Base-by-base conservation (phyloP, 2,113 vertebrate species). In the Ariopsis seemanni region DNA sequence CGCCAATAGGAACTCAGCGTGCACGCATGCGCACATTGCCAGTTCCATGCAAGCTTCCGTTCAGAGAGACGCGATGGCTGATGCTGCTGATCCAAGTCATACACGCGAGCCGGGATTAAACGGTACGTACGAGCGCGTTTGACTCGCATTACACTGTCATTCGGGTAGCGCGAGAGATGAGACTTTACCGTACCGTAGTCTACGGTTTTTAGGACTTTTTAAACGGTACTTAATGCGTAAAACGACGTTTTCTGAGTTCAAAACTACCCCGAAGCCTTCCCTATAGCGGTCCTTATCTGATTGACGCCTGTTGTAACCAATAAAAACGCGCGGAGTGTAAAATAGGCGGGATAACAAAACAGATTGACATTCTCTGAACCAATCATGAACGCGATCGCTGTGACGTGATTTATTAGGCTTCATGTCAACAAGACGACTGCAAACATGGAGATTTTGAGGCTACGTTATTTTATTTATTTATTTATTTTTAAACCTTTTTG, bases 61-160 rank as follows among this genome's bases (percentile, higher is more conserved):
- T 85, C 87, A 91, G 86, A 85, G 85, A 94, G 85, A 94, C 89
- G 89, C 89, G 9, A 96, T 96, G 95, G 94, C 94, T 82, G 93
- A 92, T 85, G 87, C 93, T 91, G 91, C 92, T 86, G 85, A 85
- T 90, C 86, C 93, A 92, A 91, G 93, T 69, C 94, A 91, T 90
- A 92, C 92, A 91, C 94, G 92, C 90, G 94, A 95, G 85, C 87
- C 94, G 6, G 94, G 94, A 90, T 94, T 96, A 83, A 95, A 96
- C 89, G 95, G 95, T 96, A 91, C 57, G 79, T 88, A 82, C 63
- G 11, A 15, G 25, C 4, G 42, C 1, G 3, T 0, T 20, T 42
- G 4, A 0, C 2, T 22, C 7, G 1, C 4, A 27, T 25, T 15
- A 11, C 50, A 0, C 10, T 91, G 87, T 78, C 88, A 84, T 62